Percentiles rank a stretch among this genome's conserved stretches.
phyloP scores from a whole-genome alignment of 2,888 invertebrate species.

The Drosophila prolongata region DNA sequence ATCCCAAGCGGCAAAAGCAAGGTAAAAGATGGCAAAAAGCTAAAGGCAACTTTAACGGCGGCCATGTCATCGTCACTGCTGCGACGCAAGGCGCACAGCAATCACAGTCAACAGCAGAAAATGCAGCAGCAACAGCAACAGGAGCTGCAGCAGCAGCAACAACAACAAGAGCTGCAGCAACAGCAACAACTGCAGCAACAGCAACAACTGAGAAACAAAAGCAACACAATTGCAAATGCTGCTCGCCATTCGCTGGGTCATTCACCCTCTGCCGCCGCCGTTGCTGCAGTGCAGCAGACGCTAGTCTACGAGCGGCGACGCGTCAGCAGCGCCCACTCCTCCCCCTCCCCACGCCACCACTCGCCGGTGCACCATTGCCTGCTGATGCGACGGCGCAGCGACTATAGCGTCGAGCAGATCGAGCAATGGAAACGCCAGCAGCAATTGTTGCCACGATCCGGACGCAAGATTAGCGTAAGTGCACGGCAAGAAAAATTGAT shows the following conservation, averaged over 20 bases:
- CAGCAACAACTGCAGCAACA: slow-evolving; percentile 61
- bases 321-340: slow-evolving; percentile 56
- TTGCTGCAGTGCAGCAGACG: slow-evolving; percentile 58
- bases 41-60: slow-evolving; percentile 66
- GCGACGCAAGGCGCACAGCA: slow-evolving; percentile 60
- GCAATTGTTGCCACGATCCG: slow-evolving; percentile 53
- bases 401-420: slow-evolving; percentile 76
- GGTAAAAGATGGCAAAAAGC: slow-evolving; percentile 63
- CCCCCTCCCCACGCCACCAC: slow-evolving; percentile 61
- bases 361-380: slow-evolving; percentile 78
- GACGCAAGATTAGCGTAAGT: slow-evolving; percentile 69
- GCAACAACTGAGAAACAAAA: slow-evolving; percentile 34
- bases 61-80: slow-evolving; percentile 68
- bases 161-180: slow-evolving; percentile 76
- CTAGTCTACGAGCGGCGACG: slow-evolving; percentile 71
- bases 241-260: slow-evolving; percentile 73
- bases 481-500: background rate
- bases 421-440: slow-evolving; percentile 75
- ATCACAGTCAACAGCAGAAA: slow-evolving; percentile 46
- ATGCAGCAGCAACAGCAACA: slow-evolving; percentile 17
- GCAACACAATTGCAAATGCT: slow-evolving; percentile 75
- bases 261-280: slow-evolving; percentile 57
- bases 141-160: slow-evolving; percentile 51
- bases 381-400: slow-evolving; percentile 79
- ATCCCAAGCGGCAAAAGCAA: slow-evolving; percentile 51